Percentiles rank a stretch among this genome's conserved stretches.
Conservation (phyloP, 2,888 invertebrate species). For the Stenoptilia bipunctidactyla region DNA sequence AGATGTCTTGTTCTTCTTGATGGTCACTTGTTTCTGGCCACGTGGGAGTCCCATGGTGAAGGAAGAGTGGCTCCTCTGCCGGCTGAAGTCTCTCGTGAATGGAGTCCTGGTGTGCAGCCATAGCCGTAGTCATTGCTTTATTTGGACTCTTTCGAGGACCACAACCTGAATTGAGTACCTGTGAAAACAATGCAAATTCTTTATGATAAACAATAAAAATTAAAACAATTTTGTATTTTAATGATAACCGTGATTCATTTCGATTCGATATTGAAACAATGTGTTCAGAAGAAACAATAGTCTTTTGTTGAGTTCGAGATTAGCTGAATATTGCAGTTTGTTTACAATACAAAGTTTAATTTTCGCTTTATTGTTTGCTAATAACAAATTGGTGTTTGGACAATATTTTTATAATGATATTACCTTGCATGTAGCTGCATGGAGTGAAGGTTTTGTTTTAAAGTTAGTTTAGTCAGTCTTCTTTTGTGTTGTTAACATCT, state of each 20-base stretch:
- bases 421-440: constrained; percentile 46
- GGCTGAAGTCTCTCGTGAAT: constrained; percentile 66
- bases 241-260: constrained; percentile 68
- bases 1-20: constrained; percentile 52
- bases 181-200: constrained; percentile 8
- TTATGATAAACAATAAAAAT: constrained; percentile 57
- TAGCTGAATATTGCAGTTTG: constrained; percentile 67
- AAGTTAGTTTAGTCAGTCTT: constrained; percentile 60
- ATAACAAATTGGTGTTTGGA: constrained; percentile 29
- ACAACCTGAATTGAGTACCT: constrained; percentile 27
- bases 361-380: constrained; percentile 59
- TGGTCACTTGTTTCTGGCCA: constrained; percentile 57
- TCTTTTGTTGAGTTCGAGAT: constrained; percentile 65
- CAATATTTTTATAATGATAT: constrained; percentile 16
- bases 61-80: constrained; percentile 52
- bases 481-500: constrained; percentile 43
- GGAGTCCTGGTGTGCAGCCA: constrained; percentile 68
- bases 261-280: constrained; percentile 63
- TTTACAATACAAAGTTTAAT: constrained; percentile 46
- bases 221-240: constrained; percentile 56
- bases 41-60: constrained; percentile 65
- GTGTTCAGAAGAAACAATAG: constrained; percentile 58
- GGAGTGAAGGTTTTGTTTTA: constrained; percentile 43
- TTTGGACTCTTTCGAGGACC: constrained; percentile 43
- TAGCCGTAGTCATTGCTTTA: constrained; percentile 71